Evolutionary conservation across 2,113 vertebrate genomes (phyloP).

Genomic region (Sinosuthora webbiana): DNA sequence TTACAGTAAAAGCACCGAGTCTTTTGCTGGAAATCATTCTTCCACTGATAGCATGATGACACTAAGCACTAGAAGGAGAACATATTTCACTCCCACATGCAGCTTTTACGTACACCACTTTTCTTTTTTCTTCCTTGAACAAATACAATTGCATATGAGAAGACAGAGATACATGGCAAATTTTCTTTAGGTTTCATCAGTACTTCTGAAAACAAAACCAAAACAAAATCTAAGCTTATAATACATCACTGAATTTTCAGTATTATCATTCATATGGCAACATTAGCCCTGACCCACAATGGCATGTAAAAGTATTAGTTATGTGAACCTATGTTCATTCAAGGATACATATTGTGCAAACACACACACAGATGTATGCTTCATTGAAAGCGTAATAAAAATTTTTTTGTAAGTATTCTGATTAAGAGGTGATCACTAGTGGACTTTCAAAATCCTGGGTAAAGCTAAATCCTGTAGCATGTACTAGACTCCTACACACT

Average conservation of each 20-base stretch:
- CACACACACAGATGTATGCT: not conserved
- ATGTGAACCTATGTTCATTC: not conserved
- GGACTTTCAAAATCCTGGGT: not conserved
- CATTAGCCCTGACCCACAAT: not conserved
- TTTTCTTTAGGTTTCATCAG: not conserved
- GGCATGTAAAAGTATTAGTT: not conserved
- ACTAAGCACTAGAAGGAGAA: slow-evolving; percentile 16
- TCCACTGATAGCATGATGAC: not conserved
- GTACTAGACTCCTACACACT: not conserved
- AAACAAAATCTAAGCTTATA: not conserved
- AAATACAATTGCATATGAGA: not conserved
- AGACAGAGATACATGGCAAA: not conserved
- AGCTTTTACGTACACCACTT: not conserved
- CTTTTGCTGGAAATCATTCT: slow-evolving; percentile 27
- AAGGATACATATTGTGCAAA: not conserved
- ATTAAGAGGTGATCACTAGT: not conserved
- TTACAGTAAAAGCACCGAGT: not conserved
- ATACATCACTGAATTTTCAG: not conserved
- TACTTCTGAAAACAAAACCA: not conserved
- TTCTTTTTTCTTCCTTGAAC: not conserved
- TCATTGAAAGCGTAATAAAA: not conserved
- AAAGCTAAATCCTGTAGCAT: not conserved
- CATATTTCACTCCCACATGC: slow-evolving; percentile 23
- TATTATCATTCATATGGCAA: slow-evolving; percentile 5
- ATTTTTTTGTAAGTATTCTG: not conserved